A percentile compares a stretch with the other conserved stretches of the same genome.
Evolutionary conservation across 1,140 invertebrate genomes (phyloP).

Genomic region (Ruditapes philippinarum): DNA sequence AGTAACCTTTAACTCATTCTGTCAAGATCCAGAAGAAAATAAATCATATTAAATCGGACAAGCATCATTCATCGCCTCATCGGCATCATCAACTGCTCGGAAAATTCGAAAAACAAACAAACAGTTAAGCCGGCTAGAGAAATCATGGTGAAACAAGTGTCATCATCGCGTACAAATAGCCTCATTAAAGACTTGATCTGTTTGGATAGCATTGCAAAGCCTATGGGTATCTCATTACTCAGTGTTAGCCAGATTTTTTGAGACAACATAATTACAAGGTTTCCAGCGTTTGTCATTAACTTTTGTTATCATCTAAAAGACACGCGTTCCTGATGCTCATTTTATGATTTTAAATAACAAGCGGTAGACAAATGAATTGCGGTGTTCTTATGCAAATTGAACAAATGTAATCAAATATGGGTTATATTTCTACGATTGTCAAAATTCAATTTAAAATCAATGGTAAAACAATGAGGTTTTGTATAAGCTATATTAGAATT

Average conservation of each 20-base stretch:
- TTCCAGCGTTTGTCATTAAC: constrained; percentile 2
- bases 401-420: too few species aligned
- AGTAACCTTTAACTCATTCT: constrained; percentile 1
- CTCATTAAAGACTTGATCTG: constrained; percentile 36
- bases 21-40: constrained; percentile 1
- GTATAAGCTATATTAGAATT: too few species aligned
- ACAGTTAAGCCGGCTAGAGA: not conserved
- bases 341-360: constrained; percentile 17
- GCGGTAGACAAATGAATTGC: not conserved
- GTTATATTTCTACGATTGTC: too few species aligned
- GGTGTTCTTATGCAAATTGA: too few species aligned
- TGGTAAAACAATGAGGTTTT: too few species aligned
- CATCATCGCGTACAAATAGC: constrained; percentile 20
- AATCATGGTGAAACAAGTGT: constrained; percentile 13
- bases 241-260: constrained; percentile 33
- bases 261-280: constrained; percentile 48
- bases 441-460: too few species aligned
- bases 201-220: constrained; percentile 39
- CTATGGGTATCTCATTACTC: constrained; percentile 34
- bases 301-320: constrained; percentile 24
- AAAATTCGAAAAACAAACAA: constrained; percentile 55
- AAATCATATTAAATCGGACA: constrained; percentile 48
- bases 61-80: constrained; percentile 40
- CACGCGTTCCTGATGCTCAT: constrained; percentile 19
- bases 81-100: constrained; percentile 28